Base-by-base conservation (phyloP, 2,113 vertebrate species). In the Arizona elegans region DNA sequence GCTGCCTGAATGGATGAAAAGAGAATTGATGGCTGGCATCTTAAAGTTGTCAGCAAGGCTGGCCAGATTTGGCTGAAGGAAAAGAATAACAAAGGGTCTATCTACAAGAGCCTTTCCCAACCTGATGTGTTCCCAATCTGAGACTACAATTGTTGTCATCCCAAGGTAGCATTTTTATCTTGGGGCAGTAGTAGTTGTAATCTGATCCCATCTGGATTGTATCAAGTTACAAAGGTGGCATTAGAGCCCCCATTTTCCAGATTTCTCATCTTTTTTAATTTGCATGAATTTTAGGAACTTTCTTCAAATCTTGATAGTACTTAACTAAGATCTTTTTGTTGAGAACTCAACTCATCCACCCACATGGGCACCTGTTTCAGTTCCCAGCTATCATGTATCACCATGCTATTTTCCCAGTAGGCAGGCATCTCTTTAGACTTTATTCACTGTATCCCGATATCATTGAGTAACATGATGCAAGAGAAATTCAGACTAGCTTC, bases 341-440 rank as follows among this genome's bases (percentile, higher is more conserved):
- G 59, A 53, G 86, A 8, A 52, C 70, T 91, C 0, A 3, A 50
- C 70, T 91, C 87, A 90, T 65, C 54, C 52, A 94, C 92, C 54
- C 47, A 94, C 93, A 92, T 75, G 91, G 81, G 0, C 17, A 65
- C 91, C 56, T 90, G 95, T 96, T 97, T 97, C 91, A 2, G 3
- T 94, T 96, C 95, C 92, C 94, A 5, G 96, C 96, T 94, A 89
- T 94, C 90, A 93, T 85, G 86, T 3, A 19, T 93, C 85, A 58
- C 0, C 5, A 93, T 92, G 94, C 92, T 93, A 94, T 92, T 94
- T 94, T 93, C 2, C 0, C 93, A 90, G 91, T 88, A 85, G 92
- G 86, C 93, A 81, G 65, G 29, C 29, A 65, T 50, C 58, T 86
- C 19, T 89, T 58, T 17, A 29, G 90, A 94, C 43, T 4, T 50